phyloP scores from a whole-genome alignment of 1,140 invertebrate species.

The Halesus radiatus region DNA sequence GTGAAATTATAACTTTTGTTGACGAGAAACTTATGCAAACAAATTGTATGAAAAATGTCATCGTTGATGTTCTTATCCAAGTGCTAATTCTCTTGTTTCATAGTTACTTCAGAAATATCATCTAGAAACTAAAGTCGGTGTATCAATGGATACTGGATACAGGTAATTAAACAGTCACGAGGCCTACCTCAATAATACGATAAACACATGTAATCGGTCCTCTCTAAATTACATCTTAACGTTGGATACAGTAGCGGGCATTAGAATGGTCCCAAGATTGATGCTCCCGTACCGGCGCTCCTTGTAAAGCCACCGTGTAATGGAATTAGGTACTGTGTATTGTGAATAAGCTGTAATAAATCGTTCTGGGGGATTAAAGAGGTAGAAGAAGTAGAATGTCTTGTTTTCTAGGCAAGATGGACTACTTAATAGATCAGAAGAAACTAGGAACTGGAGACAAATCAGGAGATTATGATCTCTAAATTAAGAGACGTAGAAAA shows the following conservation, averaged over 20 bases:
- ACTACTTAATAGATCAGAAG: no score
- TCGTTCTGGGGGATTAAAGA: not conserved
- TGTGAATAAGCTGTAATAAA: constrained; percentile 21
- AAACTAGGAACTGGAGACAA: no score
- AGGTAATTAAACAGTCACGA: constrained; percentile 47
- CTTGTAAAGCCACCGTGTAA: constrained; percentile 26
- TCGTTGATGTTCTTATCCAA: no score
- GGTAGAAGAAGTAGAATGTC: no score
- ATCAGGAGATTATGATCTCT: no score
- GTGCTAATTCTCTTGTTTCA: no score
- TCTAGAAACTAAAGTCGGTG: not conserved
- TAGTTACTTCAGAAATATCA: not conserved
- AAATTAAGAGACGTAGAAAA: no score
- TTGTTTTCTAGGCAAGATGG: no score
- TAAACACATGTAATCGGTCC: constrained; percentile 45
- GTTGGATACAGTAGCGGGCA: constrained; percentile 14
- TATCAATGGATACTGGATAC: not conserved
- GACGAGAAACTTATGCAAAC: no score
- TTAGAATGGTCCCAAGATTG: constrained; percentile 7
- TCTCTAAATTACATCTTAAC: constrained; percentile 30
- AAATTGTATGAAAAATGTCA: no score
- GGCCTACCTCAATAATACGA: constrained; percentile 46
- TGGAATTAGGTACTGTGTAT: constrained; percentile 13
- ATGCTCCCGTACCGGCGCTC: not conserved
- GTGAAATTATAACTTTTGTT: no score